These are phyloP conservation scores for Grallaria varia DNA, from an alignment of 2,113 vertebrate genomes.

Conservation along the genomic window DNA sequence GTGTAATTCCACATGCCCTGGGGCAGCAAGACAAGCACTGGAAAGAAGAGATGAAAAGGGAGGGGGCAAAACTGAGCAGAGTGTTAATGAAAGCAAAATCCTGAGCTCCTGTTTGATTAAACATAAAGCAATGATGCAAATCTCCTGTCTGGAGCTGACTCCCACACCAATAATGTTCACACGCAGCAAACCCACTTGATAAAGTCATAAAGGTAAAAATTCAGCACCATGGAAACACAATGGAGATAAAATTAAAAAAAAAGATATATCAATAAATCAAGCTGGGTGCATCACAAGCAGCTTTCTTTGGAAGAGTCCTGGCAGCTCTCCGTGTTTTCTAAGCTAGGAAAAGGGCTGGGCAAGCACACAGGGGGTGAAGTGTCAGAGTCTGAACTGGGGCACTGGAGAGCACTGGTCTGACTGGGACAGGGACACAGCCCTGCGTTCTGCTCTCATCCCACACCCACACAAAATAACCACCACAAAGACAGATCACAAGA, in stretches of 20 bases:
- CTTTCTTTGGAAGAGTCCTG: not conserved
- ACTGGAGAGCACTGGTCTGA: not conserved
- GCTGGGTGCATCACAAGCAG: not conserved
- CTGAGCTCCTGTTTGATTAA: constrained; percentile 27
- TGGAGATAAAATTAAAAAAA: not conserved
- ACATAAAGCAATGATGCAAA: not conserved
- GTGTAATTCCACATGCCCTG: not conserved
- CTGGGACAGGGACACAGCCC: not conserved
- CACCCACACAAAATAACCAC: not conserved
- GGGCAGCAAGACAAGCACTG: not conserved
- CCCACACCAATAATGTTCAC: constrained; percentile 18
- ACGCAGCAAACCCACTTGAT: not conserved
- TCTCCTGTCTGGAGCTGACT: not conserved
- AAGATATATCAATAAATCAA: constrained; percentile 4
- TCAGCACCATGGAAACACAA: constrained; percentile 54
- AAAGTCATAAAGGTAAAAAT: constrained; percentile 41
- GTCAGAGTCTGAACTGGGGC: not conserved
- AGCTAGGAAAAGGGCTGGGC: not conserved
- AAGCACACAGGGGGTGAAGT: fast-evolving
- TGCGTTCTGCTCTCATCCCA: not conserved
- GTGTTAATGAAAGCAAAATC: not conserved
- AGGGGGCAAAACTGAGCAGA: not conserved
- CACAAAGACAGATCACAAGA: not conserved
- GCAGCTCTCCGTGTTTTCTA: not conserved
- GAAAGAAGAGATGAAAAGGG: not conserved